These are phyloP conservation scores for Aegypius monachus DNA, from an alignment of 2,113 vertebrate species.

Conservation along the genomic window DNA sequence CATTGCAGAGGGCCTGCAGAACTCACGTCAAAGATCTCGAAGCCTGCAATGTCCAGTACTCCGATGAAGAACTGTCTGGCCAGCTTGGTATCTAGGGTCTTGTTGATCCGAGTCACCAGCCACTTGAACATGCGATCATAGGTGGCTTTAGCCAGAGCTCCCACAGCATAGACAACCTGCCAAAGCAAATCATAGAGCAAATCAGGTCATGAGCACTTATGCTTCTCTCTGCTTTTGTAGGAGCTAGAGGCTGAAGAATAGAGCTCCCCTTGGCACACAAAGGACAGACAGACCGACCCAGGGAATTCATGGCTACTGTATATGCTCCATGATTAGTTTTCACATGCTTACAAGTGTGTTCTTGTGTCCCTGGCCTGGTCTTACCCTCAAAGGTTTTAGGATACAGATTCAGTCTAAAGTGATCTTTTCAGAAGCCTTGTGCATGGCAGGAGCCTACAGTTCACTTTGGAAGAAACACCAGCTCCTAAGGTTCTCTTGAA, in stretches of 20 bases:
- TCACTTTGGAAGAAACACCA: neutral
- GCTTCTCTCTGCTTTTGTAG: neutral
- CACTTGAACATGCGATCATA: slow-evolving; percentile 96
- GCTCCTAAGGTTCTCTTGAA: neutral
- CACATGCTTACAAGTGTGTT: neutral
- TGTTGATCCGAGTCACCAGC: slow-evolving; percentile 91
- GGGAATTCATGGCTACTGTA: neutral
- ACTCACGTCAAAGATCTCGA: slow-evolving; percentile 93
- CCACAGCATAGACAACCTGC: slow-evolving; percentile 89
- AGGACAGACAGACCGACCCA: neutral
- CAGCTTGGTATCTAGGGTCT: slow-evolving; percentile 88
- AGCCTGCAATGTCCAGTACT: slow-evolving; percentile 94
- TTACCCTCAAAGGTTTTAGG: neutral
- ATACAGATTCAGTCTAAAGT: neutral
- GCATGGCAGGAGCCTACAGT: neutral
- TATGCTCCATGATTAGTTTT: neutral
- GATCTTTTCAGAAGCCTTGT: neutral
- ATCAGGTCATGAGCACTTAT: neutral
- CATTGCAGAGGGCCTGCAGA: neutral
- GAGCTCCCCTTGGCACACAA: neutral
- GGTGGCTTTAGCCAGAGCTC: slow-evolving; percentile 92
- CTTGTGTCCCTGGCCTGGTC: neutral
- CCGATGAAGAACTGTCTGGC: slow-evolving; percentile 95
- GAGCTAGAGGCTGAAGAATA: neutral
- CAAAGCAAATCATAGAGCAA: neutral